Evolutionary conservation across 2,888 invertebrate species (phyloP).

Genomic region (Salticus scenicus): DNA sequence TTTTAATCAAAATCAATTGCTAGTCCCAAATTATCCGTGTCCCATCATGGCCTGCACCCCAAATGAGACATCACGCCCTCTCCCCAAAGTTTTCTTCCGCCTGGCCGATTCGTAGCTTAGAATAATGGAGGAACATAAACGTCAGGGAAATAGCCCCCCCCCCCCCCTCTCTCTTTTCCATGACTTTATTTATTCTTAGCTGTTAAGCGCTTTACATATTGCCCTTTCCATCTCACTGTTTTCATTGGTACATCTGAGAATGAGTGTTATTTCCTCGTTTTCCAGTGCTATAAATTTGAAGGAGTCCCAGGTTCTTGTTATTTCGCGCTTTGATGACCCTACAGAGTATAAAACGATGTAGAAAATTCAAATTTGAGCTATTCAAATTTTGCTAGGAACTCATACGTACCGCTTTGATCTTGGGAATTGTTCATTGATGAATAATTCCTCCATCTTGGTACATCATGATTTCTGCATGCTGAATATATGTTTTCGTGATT

Average conservation of each 20-base stretch:
- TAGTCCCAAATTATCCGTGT: background rate
- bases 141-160: too few relatives aligned
- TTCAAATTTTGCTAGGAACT: background rate
- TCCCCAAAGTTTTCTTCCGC: conserved; percentile 37
- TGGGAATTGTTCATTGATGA: background rate
- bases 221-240: conserved; percentile 36
- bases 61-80: conserved; percentile 37
- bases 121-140: conserved; percentile 52
- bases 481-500: too few relatives aligned
- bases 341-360: background rate
- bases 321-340: background rate
- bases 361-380: background rate
- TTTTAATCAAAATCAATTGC: background rate
- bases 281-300: conserved; percentile 53
- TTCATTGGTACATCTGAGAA: conserved; percentile 44
- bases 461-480: too few relatives aligned
- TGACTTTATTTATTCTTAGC: conserved; percentile 22
- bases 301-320: conserved; percentile 16
- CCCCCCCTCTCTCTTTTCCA: background rate
- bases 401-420: background rate
- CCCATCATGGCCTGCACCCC: conserved; percentile 10
- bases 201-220: conserved; percentile 50
- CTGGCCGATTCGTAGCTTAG: conserved; percentile 32
- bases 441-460: background rate
- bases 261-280: conserved; percentile 59